Base-by-base conservation (phyloP, 2,113 vertebrate genomes). In the Pithys albifrons region DNA sequence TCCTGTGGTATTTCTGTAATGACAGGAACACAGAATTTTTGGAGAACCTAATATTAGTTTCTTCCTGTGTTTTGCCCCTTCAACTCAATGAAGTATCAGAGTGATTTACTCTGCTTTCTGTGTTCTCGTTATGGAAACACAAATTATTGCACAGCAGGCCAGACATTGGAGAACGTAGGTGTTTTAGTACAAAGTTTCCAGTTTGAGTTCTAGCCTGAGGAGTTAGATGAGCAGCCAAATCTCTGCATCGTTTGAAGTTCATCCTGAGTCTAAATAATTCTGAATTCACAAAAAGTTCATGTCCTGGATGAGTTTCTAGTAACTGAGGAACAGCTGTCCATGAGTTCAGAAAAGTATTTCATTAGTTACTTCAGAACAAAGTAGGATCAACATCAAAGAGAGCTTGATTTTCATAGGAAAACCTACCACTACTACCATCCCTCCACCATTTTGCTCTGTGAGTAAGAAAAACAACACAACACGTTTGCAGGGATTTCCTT, bases 221-320 rank as follows among this genome's bases (percentile, higher is more conserved):
- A 89, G 24, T 20, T 76, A 51, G 61, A 67, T 65, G 48, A 84
- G 57, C 48, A 75, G 74, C 70, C 52, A 89, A 1, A 78, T 89
- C 54, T 90, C 46, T 58, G 23, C 65, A 83, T 54, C 33, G 79
- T 96, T 84, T 86, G 86, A 92, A 81, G 45, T 84, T 92, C 83
- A 61, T 86, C 55, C 48, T 17, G 12, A 58, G 28, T 57, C 24
- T 43, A 51, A 72, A 48, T 64, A 81, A 75, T 80, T 71, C 29
- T 59, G 28, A 91, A 77, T 41, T 87, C 52, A 45, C 57, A 51
- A 69, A 45, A 93, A 37, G 73, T 87, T 94, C 48, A 14, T 16
- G 52, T 81, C 57, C 61, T 71, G 65, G 16, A 37, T 85, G 62
- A 71, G 35, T 75, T 84, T 92, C 79, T 87, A 3, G 0, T 64